Conservation (phyloP, 1,140 invertebrate genomes). For the Kradibia gibbosae region DNA sequence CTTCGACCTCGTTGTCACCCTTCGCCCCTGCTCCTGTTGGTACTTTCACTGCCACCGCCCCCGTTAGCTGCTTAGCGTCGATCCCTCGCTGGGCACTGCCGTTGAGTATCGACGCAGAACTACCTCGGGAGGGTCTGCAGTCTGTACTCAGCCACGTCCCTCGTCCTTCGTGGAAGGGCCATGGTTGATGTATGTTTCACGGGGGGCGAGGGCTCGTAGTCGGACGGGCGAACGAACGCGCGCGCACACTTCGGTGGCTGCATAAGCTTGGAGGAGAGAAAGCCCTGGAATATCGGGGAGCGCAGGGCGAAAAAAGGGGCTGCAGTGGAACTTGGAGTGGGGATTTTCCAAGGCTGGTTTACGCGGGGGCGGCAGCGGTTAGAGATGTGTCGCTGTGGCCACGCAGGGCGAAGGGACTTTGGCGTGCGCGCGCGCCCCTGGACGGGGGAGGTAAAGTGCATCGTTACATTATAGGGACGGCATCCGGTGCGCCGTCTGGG, state of each 20-base stretch:
- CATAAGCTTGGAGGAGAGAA: constrained; percentile 5
- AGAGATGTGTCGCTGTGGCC: neutral
- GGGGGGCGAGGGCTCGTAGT: neutral
- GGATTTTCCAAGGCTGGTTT: neutral
- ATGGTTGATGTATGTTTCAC: neutral
- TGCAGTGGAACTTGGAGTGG: neutral
- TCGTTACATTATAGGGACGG: constrained; percentile 28
- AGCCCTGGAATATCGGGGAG: constrained; percentile 20
- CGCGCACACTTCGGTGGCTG: neutral
- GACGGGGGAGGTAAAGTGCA: constrained; percentile 43
- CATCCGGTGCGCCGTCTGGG: constrained; percentile 12
- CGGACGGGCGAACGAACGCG: too few species aligned
- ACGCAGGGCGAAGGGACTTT: constrained; percentile 28
- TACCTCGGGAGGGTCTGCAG: neutral
- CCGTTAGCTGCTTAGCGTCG: neutral
- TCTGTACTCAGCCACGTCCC: neutral
- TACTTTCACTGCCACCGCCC: neutral
- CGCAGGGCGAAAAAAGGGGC: constrained; percentile 31
- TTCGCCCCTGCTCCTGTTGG: neutral
- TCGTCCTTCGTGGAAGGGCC: constrained; percentile 30
- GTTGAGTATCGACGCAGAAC: constrained; percentile 37
- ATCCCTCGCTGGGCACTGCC: neutral
- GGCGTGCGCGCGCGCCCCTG: neutral
- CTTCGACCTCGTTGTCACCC: neutral
- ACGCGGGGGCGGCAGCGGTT: neutral